Conservation (phyloP, 1,140 invertebrate species). For the Drosophila lini region DNA sequence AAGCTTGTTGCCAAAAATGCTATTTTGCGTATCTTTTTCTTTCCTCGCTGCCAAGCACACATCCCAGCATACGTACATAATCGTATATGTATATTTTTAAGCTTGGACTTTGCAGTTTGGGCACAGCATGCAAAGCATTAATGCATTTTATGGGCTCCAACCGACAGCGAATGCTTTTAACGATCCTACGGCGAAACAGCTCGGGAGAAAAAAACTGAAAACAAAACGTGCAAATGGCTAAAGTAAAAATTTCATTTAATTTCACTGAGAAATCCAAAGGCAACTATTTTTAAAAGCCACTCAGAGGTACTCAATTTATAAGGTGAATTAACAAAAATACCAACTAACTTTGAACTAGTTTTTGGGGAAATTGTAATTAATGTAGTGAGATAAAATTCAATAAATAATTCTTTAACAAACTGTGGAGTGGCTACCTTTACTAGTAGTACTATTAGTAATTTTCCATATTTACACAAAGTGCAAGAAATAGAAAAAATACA, state of each 20-base stretch:
- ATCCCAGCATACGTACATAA: conserved; percentile 29
- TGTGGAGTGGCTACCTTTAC: no score
- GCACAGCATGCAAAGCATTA: conserved; percentile 63
- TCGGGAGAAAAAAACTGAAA: conserved; percentile 15
- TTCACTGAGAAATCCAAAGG: not conserved
- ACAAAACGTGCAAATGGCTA: conserved; percentile 21
- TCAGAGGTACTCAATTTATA: not conserved
- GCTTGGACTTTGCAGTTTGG: conserved; percentile 38
- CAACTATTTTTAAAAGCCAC: conserved; percentile 1
- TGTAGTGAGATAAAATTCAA: not conserved
- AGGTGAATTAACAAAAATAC: not conserved
- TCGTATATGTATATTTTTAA: conserved; percentile 32
- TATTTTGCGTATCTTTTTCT: conserved; percentile 62
- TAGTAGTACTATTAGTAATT: no score
- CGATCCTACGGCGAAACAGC: conserved; percentile 23
- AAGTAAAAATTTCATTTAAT: not conserved
- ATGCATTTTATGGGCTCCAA: conserved; percentile 63
- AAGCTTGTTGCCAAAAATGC: conserved; percentile 80
- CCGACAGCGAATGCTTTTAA: conserved; percentile 66
- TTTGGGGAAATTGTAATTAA: not conserved
- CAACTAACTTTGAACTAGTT: not conserved
- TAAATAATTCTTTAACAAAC: not conserved
- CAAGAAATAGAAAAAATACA: not conserved
- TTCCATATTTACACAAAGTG: no score
- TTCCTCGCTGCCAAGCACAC: conserved; percentile 8